A percentile compares a stretch with the other conserved stretches of the same genome.
phyloP scores from a whole-genome alignment of 1,140 invertebrate species.

The Drosophila tropicalis region DNA sequence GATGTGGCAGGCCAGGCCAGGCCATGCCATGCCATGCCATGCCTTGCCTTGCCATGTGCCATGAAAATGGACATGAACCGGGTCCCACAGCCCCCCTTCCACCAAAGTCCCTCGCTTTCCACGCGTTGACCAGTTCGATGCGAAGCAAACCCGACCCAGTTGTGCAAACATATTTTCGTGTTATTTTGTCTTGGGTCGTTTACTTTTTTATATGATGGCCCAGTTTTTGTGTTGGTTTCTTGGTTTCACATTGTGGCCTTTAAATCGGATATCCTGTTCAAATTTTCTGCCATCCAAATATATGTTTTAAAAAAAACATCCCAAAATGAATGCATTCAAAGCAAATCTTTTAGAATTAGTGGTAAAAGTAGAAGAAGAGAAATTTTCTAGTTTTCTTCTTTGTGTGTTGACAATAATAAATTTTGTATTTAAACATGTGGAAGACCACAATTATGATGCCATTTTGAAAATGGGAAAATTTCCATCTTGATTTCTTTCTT shows the following conservation, averaged over 20 bases:
- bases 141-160: constrained; percentile 39
- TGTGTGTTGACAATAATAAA: neutral
- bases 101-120: no score
- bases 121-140: neutral
- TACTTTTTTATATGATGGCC: constrained; percentile 56
- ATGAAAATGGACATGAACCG: constrained; percentile 47
- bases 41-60: constrained; percentile 46
- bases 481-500: neutral
- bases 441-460: neutral
- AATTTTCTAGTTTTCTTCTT: no score
- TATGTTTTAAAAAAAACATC: neutral
- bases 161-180: constrained; percentile 76
- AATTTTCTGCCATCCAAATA: neutral
- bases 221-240: constrained; percentile 38
- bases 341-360: no score
- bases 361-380: no score
- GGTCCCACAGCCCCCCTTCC: neutral
- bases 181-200: constrained; percentile 72
- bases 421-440: neutral
- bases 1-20: constrained; percentile 33
- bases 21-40: constrained; percentile 39
- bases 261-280: constrained; percentile 36
- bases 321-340: no score
- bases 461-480: neutral
- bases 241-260: constrained; percentile 32